Conservation (phyloP, 2,113 vertebrate genomes). For the Epinephelus lanceolatus region DNA sequence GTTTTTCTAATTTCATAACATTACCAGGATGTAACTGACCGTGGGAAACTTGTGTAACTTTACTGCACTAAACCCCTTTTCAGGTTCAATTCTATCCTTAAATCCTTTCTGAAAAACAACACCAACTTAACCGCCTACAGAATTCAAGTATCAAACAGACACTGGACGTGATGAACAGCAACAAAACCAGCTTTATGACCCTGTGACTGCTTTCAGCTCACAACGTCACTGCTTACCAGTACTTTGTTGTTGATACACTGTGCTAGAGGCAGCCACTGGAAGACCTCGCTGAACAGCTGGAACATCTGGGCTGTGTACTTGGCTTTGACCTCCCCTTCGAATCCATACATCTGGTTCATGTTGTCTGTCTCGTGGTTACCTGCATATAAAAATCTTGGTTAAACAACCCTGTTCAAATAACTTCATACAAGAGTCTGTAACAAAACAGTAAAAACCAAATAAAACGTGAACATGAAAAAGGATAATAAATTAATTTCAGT, state of each 20-base stretch:
- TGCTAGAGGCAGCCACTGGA: conserved; percentile 95
- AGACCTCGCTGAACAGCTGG: conserved; percentile 96
- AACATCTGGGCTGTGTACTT: conserved; percentile 98
- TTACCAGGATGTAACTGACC: too few relatives aligned
- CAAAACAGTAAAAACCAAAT: background rate
- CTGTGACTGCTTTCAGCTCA: background rate
- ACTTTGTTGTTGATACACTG: conserved; percentile 95
- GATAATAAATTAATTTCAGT: background rate
- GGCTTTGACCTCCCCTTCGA: conserved; percentile 96
- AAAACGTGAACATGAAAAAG: background rate
- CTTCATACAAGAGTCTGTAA: background rate
- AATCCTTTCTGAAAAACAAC: background rate
- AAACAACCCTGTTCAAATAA: background rate
- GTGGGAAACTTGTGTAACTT: too few relatives aligned
- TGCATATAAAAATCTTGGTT: conserved; percentile 56
- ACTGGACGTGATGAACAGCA: background rate
- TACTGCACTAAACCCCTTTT: background rate
- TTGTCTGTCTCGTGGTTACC: conserved; percentile 98
- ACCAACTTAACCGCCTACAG: background rate
- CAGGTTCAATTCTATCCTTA: background rate
- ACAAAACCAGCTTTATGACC: background rate
- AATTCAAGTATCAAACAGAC: background rate
- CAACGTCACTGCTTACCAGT: conserved; percentile 83
- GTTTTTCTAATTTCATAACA: too few relatives aligned
- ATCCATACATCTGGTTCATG: conserved; percentile 99